A percentile compares a stretch with the other conserved stretches of the same genome.
These are phyloP conservation scores for Dromiciops gliroides DNA, from an alignment of 2,113 vertebrate species.

Conservation along the genomic window DNA sequence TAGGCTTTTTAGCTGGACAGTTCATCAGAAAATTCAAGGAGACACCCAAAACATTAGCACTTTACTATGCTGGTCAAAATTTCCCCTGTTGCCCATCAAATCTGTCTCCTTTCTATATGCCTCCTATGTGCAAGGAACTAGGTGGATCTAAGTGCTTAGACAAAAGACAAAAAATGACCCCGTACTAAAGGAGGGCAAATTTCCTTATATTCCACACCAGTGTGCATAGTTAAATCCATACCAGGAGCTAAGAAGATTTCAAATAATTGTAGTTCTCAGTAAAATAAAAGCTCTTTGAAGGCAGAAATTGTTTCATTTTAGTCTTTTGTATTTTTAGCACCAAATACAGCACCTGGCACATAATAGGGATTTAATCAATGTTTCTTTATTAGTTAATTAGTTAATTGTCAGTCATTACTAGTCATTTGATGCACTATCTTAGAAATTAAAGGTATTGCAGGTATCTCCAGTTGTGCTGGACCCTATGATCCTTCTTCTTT, in stretches of 20 bases:
- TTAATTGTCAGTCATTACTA: constrained; percentile 29
- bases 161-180: too few relatives aligned
- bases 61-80: constrained; percentile 6
- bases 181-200: too few relatives aligned
- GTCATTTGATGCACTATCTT: background rate
- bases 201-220: too few relatives aligned
- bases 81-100: background rate
- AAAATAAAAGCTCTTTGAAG: too few relatives aligned
- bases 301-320: background rate
- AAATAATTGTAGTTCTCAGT: background rate
- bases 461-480: background rate
- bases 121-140: background rate
- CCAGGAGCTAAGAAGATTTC: constrained; percentile 23
- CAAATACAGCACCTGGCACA: background rate
- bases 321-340: background rate
- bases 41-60: background rate
- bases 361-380: background rate
- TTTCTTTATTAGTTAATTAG: background rate
- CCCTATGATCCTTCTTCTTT: background rate
- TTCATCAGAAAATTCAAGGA: background rate
- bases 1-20: background rate
- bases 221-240: too few relatives aligned
- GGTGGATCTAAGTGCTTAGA: too few relatives aligned
- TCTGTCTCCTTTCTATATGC: background rate
- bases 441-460: background rate